These are phyloP conservation scores for Neodiprion virginianus DNA, from an alignment of 1,140 invertebrate species.

Conservation along the genomic window DNA sequence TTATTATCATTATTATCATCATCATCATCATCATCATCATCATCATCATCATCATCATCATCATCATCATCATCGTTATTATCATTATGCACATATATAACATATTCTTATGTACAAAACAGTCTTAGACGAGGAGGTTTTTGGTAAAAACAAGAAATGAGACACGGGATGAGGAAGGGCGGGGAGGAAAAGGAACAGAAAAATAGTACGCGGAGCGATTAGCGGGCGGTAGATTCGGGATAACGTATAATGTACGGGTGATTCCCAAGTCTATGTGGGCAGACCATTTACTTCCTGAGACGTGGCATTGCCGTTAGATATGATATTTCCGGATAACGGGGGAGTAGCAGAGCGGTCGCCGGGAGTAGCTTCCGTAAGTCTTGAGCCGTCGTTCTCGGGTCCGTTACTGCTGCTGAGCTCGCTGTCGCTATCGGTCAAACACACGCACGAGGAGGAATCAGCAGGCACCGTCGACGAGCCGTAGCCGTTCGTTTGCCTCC, in stretches of 20 bases:
- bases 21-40: slow-evolving; percentile 11
- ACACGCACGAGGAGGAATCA: slow-evolving; percentile 16
- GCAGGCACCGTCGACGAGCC: neutral
- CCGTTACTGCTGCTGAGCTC: slow-evolving; percentile 36
- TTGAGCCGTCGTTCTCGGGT: slow-evolving; percentile 16
- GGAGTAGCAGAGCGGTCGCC: slow-evolving; percentile 15
- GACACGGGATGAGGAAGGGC: neutral
- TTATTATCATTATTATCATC: neutral
- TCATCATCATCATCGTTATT: slow-evolving; percentile 23
- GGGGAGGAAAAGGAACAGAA: neutral
- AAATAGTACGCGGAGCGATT: slow-evolving; percentile 19
- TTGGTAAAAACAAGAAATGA: slow-evolving; percentile 11
- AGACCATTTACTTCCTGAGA: slow-evolving; percentile 36
- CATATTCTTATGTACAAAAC: slow-evolving; percentile 27
- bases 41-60: slow-evolving; percentile 20
- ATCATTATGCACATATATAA: slow-evolving; percentile 32
- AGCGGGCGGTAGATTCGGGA: slow-evolving; percentile 7
- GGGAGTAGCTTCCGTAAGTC: slow-evolving; percentile 26
- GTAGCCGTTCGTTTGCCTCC: neutral
- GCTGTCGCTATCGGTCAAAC: slow-evolving; percentile 58
- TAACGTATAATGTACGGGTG: slow-evolving; percentile 9
- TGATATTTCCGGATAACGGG: slow-evolving; percentile 21
- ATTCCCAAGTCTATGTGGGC: slow-evolving; percentile 35
- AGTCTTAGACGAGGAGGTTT: slow-evolving; percentile 29
- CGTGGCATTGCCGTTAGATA: slow-evolving; percentile 34